Conservation (phyloP, 92 coral and sea anemone genomes). For the Palythoa heliodiscus region DNA sequence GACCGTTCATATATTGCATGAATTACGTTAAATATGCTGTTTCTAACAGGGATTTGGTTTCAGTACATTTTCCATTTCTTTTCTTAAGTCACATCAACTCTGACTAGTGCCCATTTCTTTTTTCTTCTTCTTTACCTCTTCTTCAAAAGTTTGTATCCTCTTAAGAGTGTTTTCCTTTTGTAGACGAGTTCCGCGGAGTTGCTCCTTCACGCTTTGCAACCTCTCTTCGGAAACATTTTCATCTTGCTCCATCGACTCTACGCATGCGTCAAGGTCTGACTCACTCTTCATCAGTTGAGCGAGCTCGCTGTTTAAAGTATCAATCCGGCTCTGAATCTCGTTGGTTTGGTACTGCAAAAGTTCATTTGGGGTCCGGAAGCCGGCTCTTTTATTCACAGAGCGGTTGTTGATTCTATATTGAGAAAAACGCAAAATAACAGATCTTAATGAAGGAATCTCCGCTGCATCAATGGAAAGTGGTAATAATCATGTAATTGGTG, state of each 20-base stretch:
- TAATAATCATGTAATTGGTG: too few relatives aligned
- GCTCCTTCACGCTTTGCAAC: conserved; percentile 66
- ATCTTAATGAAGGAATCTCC: background rate
- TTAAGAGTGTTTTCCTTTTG: conserved; percentile 77
- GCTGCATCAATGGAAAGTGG: too few relatives aligned
- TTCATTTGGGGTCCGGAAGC: conserved; percentile 82
- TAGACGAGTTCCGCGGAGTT: conserved; percentile 77
- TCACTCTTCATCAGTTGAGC: conserved; percentile 89
- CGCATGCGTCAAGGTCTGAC: conserved; percentile 68
- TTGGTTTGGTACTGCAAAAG: conserved; percentile 81
- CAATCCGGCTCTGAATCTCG: conserved; percentile 81
- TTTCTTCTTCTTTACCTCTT: conserved; percentile 80
- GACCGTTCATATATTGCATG: too few relatives aligned
- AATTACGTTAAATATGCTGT: background rate
- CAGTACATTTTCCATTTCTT: background rate
- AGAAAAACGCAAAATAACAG: background rate
- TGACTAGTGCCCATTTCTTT: conserved; percentile 57
- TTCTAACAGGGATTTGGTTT: background rate
- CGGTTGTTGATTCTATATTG: conserved; percentile 54
- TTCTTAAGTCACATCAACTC: background rate
- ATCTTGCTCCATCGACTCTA: conserved; percentile 61
- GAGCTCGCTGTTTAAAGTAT: conserved; percentile 79
- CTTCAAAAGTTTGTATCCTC: conserved; percentile 85
- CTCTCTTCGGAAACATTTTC: conserved; percentile 66
- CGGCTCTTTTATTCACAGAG: conserved; percentile 44